phyloP scores from a whole-genome alignment of 2,797 vertebrate species.

The Macropus fuliginosus region DNA sequence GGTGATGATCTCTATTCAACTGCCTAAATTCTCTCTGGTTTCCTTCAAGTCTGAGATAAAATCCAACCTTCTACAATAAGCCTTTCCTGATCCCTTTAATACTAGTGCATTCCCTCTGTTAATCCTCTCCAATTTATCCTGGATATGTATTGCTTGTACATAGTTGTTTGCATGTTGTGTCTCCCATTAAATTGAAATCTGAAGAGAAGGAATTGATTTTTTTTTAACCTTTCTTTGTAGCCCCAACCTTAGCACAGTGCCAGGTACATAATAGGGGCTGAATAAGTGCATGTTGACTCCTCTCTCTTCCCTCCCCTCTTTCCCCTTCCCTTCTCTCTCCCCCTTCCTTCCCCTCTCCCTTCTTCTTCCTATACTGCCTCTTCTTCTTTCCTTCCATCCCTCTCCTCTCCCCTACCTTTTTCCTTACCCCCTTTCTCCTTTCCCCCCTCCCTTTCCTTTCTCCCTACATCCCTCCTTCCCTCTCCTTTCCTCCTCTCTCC shows the following conservation, averaged over 20 bases:
- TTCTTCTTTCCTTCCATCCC: too few relatives aligned
- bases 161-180: background rate
- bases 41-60: background rate
- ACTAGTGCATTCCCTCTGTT: background rate
- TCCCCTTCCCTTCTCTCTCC: background rate
- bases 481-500: too few relatives aligned
- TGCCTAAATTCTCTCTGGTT: background rate
- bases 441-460: too few relatives aligned
- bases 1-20: background rate
- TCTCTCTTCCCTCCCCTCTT: background rate
- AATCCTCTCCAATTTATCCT: background rate
- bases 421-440: background rate
- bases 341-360: background rate
- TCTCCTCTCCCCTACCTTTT: background rate
- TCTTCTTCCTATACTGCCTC: too few relatives aligned
- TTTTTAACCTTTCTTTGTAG: background rate
- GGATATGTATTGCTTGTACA: background rate
- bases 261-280: background rate
- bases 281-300: background rate
- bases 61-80: background rate
- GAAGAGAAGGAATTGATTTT: background rate
- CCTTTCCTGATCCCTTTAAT: background rate
- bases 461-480: too few relatives aligned
- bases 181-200: background rate
- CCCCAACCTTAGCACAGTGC: background rate